Evolutionary conservation across 2,797 vertebrate genomes (phyloP).

Genomic region (Orestias chungarensis): DNA sequence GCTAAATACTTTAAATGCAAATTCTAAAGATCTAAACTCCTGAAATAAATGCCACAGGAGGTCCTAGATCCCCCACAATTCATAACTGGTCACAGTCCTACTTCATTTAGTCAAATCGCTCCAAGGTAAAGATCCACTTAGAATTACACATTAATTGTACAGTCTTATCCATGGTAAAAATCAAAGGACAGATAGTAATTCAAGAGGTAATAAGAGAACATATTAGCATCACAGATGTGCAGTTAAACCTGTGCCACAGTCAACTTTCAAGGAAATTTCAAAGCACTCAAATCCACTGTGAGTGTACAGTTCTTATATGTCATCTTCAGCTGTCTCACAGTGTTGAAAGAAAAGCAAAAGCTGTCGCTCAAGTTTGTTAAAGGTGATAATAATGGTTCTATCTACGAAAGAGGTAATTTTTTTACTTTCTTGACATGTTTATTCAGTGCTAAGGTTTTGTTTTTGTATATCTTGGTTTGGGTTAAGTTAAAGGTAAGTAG

Average conservation of each 20-base stretch:
- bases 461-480: neutral
- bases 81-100: neutral
- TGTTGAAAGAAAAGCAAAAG: neutral
- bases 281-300: neutral
- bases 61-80: neutral
- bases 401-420: neutral
- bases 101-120: neutral
- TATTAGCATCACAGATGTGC: constrained; percentile 4
- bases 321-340: neutral
- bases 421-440: neutral
- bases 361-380: neutral
- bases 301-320: neutral
- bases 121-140: neutral
- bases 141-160: constrained; percentile 5
- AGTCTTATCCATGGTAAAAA: neutral
- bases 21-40: no score
- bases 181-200: neutral
- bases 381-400: neutral
- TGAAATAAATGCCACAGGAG: no score
- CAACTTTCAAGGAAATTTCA: neutral
- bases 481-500: constrained; percentile 12
- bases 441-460: neutral
- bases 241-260: neutral
- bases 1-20: no score
- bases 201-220: neutral